phyloP scores from a whole-genome alignment of 2,888 invertebrate genomes.

The Lasioglossum lativentre region DNA sequence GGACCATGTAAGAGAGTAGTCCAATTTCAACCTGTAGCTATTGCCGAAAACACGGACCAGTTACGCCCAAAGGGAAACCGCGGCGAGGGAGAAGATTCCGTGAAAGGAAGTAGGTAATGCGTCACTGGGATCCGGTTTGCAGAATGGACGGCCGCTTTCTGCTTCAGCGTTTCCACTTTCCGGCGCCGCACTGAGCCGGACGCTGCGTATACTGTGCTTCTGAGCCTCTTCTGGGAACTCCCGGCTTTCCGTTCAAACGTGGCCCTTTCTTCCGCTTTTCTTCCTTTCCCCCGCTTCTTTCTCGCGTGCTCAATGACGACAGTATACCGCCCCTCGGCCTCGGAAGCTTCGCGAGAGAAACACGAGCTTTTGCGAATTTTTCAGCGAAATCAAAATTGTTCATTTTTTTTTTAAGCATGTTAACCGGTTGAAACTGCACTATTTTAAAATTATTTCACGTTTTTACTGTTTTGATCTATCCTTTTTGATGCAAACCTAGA shows the following conservation, averaged over 20 bases:
- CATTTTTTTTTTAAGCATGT: too few species aligned
- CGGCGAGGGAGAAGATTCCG: slow-evolving; percentile 16
- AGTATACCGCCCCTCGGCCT: background rate
- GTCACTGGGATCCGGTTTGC: slow-evolving; percentile 20
- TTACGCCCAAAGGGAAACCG: slow-evolving; percentile 12
- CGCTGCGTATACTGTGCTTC: background rate
- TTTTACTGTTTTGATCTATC: too few species aligned
- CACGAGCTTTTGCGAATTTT: background rate
- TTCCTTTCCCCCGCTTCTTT: background rate
- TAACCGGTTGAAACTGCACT: too few species aligned
- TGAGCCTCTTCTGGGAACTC: background rate
- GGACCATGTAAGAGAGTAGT: background rate
- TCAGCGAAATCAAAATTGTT: background rate
- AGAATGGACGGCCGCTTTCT: slow-evolving; percentile 22
- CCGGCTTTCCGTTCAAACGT: background rate
- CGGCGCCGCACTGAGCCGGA: background rate
- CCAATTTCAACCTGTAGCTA: background rate
- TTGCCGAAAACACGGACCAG: slow-evolving; percentile 9
- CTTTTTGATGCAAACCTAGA: too few species aligned
- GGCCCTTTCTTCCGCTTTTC: background rate
- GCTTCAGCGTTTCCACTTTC: slow-evolving; percentile 22
- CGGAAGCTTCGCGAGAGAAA: background rate
- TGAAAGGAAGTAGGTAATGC: slow-evolving; percentile 29
- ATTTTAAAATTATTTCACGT: too few species aligned
- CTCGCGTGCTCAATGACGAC: background rate